These are phyloP conservation scores for Lepidurus apus DNA, from an alignment of 1,140 invertebrate genomes.

Conservation along the genomic window DNA sequence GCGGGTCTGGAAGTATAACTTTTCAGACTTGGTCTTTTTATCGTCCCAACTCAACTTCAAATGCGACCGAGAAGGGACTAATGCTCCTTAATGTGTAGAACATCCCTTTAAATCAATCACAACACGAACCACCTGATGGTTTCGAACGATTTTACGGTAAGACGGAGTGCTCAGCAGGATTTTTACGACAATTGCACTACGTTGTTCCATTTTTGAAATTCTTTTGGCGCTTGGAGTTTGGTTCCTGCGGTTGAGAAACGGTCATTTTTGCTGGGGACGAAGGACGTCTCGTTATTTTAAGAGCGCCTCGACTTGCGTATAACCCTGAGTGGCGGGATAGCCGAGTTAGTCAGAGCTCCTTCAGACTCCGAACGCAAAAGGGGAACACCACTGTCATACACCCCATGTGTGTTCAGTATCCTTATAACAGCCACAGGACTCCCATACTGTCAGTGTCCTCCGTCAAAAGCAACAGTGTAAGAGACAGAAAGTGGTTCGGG, in stretches of 20 bases:
- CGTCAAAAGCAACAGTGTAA: no score
- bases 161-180: no score
- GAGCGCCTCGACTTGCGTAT: constrained; percentile 6
- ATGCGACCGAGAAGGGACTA: no score
- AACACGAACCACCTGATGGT: no score
- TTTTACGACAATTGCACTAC: neutral
- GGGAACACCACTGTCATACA: constrained; percentile 18
- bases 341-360: constrained; percentile 8
- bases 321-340: constrained; percentile 20
- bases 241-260: neutral
- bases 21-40: neutral
- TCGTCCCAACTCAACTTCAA: no score
- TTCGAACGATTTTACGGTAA: no score
- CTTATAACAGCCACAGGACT: neutral
- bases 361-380: constrained; percentile 18
- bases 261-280: constrained; percentile 7
- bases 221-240: neutral
- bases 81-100: no score
- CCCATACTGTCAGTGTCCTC: neutral
- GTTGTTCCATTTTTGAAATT: constrained; percentile 2
- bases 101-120: no score
- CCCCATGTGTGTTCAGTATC: neutral
- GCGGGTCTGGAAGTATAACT: neutral
- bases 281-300: constrained; percentile 22
- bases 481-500: no score